phyloP scores from a whole-genome alignment of 2,113 vertebrate species.

The Tetrax tetrax region DNA sequence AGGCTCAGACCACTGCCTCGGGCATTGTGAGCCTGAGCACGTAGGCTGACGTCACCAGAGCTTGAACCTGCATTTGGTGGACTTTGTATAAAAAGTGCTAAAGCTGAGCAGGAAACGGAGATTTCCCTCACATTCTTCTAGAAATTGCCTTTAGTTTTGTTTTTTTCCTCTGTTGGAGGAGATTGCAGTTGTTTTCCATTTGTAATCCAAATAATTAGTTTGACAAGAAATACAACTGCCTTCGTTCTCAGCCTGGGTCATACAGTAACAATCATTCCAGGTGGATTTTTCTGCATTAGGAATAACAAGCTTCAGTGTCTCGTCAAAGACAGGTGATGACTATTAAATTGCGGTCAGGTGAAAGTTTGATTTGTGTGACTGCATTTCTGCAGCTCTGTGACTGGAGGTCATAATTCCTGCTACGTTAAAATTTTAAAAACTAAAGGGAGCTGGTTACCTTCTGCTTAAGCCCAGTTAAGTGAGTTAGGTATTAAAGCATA shows the following conservation, averaged over 20 bases:
- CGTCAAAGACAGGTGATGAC: neutral
- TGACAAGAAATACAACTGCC: neutral
- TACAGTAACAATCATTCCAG: fast-evolving
- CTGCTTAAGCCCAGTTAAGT: neutral
- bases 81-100: neutral
- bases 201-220: neutral
- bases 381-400: neutral
- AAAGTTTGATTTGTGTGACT: neutral
- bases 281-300: neutral
- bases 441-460: neutral
- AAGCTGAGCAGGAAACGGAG: constrained; percentile 60
- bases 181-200: neutral
- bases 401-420: neutral
- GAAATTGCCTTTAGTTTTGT: neutral
- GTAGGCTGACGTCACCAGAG: constrained; percentile 10
- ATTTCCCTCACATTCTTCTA: constrained; percentile 55
- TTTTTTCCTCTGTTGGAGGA: neutral
- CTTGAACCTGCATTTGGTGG: neutral
- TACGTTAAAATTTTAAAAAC: neutral
- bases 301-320: neutral
- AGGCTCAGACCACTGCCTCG: neutral
- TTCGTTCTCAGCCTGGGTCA: neutral
- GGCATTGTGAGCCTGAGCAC: constrained; percentile 60
- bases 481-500: neutral
- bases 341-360: neutral